Base-by-base conservation (phyloP, 92 coral and sea anemone species). In the Umimayanthus chanpuru region DNA sequence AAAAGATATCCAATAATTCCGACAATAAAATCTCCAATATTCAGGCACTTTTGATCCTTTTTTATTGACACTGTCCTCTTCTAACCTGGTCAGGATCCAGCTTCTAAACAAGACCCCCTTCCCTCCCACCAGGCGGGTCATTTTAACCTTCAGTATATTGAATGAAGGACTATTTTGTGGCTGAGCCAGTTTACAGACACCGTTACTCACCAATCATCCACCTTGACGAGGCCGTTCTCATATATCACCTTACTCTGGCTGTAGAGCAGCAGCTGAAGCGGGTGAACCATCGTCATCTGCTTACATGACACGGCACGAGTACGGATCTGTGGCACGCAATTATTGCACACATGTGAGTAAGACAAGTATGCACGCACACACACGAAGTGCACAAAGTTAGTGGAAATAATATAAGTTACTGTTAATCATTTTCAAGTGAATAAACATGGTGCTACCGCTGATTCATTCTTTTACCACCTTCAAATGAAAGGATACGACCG, bases 261-360 rank as follows among this genome's bases (percentile, higher is more conserved):
- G 82, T 92, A 97, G 64, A 97, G 88, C 58, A 97, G 79, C 66
- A 97, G 74, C 88, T 97, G 99, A 5, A 97, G 91, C 18, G 99
- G 99, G 67, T 97, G 92, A 21, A 97, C 99, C 99, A 97, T 97
- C 32, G 99, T 92, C 99, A 97, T 97, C 91, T 97, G 99, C 88
- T 97, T 97, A 84, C 99, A 97, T n/a, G 99, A 97, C n/a, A 97
- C 99, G 5, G 99, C 99, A 12, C 99, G 94, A 38, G 99, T 97
- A 23, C 99, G 98, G 82, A 97, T 97, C 96, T 94, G 40, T 5
- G 74, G 49, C 39, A 68, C 11, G 73, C 23, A 26, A 7, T 65
- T 40, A 67, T 76, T 43, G 32, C 28, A 28, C 4, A 26, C 72
- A 66, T 2, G 21, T 10, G 20, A 28, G 40, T 26, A 3, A 41